phyloP scores from a whole-genome alignment of 2,888 invertebrate species.

The Callimorpha dominula region DNA sequence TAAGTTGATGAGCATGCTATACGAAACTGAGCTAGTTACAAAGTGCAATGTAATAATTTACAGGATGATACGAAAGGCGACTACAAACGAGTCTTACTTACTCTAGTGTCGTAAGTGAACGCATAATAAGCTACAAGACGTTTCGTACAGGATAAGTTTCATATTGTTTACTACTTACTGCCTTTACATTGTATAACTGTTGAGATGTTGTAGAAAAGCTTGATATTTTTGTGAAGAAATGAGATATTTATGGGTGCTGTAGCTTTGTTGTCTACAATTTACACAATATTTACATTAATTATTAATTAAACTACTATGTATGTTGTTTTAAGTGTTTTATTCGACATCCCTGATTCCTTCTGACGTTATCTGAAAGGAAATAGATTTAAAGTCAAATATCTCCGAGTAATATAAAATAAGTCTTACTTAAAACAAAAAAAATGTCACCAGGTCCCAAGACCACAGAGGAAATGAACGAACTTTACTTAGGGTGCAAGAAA shows the following conservation, averaged over 20 bases:
- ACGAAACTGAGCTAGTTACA: constrained; percentile 60
- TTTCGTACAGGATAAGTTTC: constrained; percentile 57
- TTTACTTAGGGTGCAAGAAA: too few relatives aligned
- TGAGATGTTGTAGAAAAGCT: constrained; percentile 76
- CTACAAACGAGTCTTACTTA: constrained; percentile 89
- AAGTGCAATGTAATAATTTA: constrained; percentile 81
- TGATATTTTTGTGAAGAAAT: constrained; percentile 84
- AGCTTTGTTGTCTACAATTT: constrained; percentile 83
- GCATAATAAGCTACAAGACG: constrained; percentile 62
- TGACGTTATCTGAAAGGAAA: constrained; percentile 73
- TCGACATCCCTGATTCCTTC: constrained; percentile 82
- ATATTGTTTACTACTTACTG: constrained; percentile 74
- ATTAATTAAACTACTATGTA: constrained; percentile 81
- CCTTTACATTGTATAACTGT: constrained; percentile 82
- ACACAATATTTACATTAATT: constrained; percentile 73
- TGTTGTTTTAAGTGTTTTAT: constrained; percentile 70
- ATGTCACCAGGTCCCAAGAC: too few relatives aligned
- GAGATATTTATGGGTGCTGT: constrained; percentile 86
- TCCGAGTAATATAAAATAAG: not conserved
- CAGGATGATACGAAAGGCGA: constrained; percentile 91
- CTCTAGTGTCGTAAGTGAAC: constrained; percentile 79
- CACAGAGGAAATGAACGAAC: too few relatives aligned
- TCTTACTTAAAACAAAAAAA: too few relatives aligned
- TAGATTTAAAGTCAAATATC: not conserved
- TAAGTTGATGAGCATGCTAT: constrained; percentile 70